phyloP scores from a whole-genome alignment of 2,113 vertebrate genomes.

The Pycnonotus jocosus region DNA sequence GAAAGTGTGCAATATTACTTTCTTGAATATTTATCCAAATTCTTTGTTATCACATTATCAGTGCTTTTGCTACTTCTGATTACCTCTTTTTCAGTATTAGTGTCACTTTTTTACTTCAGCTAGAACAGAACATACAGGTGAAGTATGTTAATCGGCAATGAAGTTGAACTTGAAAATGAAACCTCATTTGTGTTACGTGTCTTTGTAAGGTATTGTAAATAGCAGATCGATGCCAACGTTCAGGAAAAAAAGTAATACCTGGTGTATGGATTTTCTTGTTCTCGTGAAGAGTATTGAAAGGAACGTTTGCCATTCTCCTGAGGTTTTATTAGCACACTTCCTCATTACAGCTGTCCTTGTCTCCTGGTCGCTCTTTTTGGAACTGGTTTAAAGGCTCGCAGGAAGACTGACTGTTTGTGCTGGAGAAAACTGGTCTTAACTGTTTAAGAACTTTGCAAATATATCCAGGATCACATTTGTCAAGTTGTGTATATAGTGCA shows the following conservation, averaged over 20 bases:
- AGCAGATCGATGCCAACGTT: constrained; percentile 58
- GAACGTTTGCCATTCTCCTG: constrained; percentile 21
- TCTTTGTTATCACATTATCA: constrained; percentile 16
- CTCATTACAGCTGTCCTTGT: constrained; percentile 32
- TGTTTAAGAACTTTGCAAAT: constrained; percentile 29
- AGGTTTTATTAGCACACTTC: constrained; percentile 40
- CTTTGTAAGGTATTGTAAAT: constrained; percentile 72
- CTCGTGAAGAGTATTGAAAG: constrained; percentile 58
- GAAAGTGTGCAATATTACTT: constrained; percentile 69
- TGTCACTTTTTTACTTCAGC: constrained; percentile 70
- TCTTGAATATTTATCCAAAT: constrained; percentile 42
- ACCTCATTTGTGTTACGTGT: constrained; percentile 66
- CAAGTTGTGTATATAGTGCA: constrained; percentile 1
- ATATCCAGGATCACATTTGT: constrained; percentile 29
- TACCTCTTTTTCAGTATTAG: constrained; percentile 72
- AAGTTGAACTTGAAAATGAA: constrained; percentile 69
- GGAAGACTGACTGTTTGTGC: background rate
- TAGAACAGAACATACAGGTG: constrained; percentile 42
- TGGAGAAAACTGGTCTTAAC: constrained; percentile 22
- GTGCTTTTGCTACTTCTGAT: constrained; percentile 60
- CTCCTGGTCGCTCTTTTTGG: background rate
- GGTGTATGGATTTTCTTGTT: constrained; percentile 29
- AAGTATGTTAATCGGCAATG: constrained; percentile 56
- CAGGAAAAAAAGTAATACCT: constrained; percentile 13
- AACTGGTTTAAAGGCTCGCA: background rate